Conservation (phyloP, 2,888 invertebrate species). For the Argyresthia goedartella region DNA sequence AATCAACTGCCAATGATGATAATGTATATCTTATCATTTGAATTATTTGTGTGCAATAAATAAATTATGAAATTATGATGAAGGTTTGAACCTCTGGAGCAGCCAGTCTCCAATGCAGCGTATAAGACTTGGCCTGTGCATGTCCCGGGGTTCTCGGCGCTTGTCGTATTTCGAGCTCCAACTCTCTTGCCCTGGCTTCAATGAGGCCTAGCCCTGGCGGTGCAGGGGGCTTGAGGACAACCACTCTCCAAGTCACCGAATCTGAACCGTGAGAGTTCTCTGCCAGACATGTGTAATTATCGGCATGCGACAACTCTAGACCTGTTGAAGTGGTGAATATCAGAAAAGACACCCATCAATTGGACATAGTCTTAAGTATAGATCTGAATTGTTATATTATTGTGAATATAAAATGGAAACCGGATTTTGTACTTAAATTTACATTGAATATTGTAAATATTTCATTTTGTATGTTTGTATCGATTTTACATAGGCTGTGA, state of each 20-base stretch:
- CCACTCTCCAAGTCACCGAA: slow-evolving; percentile 82
- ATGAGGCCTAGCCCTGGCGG: slow-evolving; percentile 76
- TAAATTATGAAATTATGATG: too few relatives aligned
- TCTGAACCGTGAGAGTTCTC: slow-evolving; percentile 89
- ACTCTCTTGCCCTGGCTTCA: slow-evolving; percentile 49
- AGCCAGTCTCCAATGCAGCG: slow-evolving; percentile 76
- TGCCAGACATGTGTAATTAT: slow-evolving; percentile 85
- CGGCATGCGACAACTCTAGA: slow-evolving; percentile 78
- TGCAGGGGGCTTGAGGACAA: slow-evolving; percentile 81
- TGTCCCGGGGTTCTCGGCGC: slow-evolving; percentile 48
- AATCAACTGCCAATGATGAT: too few relatives aligned
- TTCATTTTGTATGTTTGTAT: too few relatives aligned
- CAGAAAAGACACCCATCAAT: too few relatives aligned
- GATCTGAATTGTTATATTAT: too few relatives aligned
- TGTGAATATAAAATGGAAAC: too few relatives aligned
- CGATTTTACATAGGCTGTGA: too few relatives aligned
- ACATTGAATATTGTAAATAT: too few relatives aligned
- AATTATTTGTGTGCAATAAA: too few relatives aligned
- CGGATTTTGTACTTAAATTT: too few relatives aligned
- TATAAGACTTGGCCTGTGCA: slow-evolving; percentile 70
- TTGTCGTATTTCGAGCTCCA: slow-evolving; percentile 52
- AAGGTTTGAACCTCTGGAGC: slow-evolving; percentile 74
- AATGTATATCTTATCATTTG: too few relatives aligned
- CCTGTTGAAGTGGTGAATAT: slow-evolving; percentile 46
- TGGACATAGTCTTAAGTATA: too few relatives aligned